Base-by-base conservation (phyloP, 2,113 vertebrate species). In the Malurus alboscapulatus region DNA sequence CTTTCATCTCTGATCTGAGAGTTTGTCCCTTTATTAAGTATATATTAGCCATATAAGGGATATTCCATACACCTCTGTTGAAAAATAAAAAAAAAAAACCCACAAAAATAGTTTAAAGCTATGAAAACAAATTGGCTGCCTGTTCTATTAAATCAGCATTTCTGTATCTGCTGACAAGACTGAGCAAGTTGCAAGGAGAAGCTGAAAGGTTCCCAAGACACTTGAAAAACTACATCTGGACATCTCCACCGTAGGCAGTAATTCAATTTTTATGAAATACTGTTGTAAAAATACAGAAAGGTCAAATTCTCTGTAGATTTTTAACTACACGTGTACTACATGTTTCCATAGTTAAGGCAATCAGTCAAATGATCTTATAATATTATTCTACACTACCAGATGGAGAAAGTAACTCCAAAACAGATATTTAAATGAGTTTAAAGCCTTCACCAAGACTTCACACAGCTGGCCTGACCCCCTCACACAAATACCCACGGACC, bases 11-110 rank as follows among this genome's bases (percentile, higher is more conserved):
- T 22, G 95, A 98, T 84, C 99, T 98, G 72, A 99, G 98, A 29
- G 96, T 93, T 67, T 97, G 96, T 87, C 99, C 99, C 96, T 98
- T 98, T 97, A 99, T 98, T 76, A 99, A 98, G 97, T 99, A 99
- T 84, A 99, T 95, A 59, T 99, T 98, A 82, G 99, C 99, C 97
- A 99, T 98, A 94, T 98, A 99, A 34, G 99, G 99, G 91, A 99
- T 98, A 97, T 99, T 99, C 99, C 99, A 99, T 74, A 99, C 94
- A 53, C 99, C 99, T 96, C 99, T 99, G 93, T 93, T 69, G 66
- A 96, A 95, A 65, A 75, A 34, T 71, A 95, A 59, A 32, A 77
- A 66, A 77, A 15, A 44, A 30, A 14, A 22, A 17, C 62, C 20
- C 22, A 34, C 8, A 24, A 8, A 78, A 63, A 75, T 30, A 74